A percentile compares a stretch with the other conserved stretches of the same genome.
Conservation (phyloP, 1,140 invertebrate species). For the Ceratosolen solmsi region DNA sequence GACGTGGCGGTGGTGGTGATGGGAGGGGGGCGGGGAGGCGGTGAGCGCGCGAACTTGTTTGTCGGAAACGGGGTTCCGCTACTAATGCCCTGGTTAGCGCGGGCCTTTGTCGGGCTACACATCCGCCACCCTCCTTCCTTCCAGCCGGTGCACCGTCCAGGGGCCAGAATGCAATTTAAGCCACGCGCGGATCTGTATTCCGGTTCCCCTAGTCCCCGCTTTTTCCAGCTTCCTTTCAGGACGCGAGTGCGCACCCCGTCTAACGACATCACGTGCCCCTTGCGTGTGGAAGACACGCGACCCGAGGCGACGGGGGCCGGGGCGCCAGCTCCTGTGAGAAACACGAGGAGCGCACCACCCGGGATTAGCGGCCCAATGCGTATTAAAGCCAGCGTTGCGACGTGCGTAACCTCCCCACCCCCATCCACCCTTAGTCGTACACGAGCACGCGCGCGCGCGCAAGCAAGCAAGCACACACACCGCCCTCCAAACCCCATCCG, state of each 20-base stretch:
- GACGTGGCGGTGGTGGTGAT: too few relatives aligned
- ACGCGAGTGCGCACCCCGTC: neutral
- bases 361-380: slow-evolving; percentile 45
- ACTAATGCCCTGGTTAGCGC: slow-evolving; percentile 63
- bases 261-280: slow-evolving; percentile 37
- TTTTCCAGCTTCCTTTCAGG: slow-evolving; percentile 34
- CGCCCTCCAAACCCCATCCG: too few relatives aligned
- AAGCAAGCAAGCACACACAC: too few relatives aligned
- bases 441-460: too few relatives aligned
- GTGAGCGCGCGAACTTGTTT: slow-evolving; percentile 57
- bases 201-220: neutral
- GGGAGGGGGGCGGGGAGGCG: slow-evolving; percentile 49
- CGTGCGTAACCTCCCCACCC: too few relatives aligned
- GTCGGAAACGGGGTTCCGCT: slow-evolving; percentile 58
- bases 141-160: slow-evolving; percentile 55
- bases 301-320: neutral
- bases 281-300: slow-evolving; percentile 34
- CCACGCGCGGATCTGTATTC: slow-evolving; percentile 49
- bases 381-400: slow-evolving; percentile 1
- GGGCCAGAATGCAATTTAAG: slow-evolving; percentile 60
- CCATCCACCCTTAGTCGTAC: too few relatives aligned
- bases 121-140: slow-evolving; percentile 56
- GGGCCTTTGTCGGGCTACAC: slow-evolving; percentile 57
- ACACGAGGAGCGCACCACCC: slow-evolving; percentile 3
- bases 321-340: neutral